A percentile compares a stretch with the other conserved stretches of the same genome.
phyloP scores from a whole-genome alignment of 2,797 vertebrate genomes.

The Sebastiscus tertius region DNA sequence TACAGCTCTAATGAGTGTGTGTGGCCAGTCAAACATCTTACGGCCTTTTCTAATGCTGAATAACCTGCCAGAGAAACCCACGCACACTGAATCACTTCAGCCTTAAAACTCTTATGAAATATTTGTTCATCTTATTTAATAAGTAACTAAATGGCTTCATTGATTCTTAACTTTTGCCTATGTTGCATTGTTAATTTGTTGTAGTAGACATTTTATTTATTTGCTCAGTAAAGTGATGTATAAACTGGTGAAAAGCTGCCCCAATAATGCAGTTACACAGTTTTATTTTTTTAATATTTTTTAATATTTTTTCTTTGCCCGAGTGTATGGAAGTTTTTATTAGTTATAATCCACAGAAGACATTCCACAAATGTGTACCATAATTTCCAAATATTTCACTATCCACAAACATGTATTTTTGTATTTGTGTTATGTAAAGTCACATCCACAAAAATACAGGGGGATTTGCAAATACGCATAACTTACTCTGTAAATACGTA shows the following conservation, averaged over 20 bases:
- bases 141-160: neutral
- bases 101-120: neutral
- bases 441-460: too few species aligned
- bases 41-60: neutral
- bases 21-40: neutral
- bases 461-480: too few species aligned
- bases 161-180: neutral
- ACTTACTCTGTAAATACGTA: too few species aligned
- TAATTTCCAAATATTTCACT: too few species aligned
- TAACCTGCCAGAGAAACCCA: slow-evolving; percentile 4
- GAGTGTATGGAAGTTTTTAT: too few species aligned
- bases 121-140: neutral
- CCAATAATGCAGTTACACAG: neutral
- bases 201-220: neutral
- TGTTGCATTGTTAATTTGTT: neutral
- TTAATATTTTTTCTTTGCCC: neutral
- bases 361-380: too few species aligned
- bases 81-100: slow-evolving; percentile 8
- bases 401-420: too few species aligned
- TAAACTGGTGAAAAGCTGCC: neutral
- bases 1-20: neutral
- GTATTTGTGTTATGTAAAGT: too few species aligned
- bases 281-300: neutral
- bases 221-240: neutral
- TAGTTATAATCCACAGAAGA: too few species aligned